phyloP scores from a whole-genome alignment of 1,140 invertebrate genomes.

The Pantala flavescens region DNA sequence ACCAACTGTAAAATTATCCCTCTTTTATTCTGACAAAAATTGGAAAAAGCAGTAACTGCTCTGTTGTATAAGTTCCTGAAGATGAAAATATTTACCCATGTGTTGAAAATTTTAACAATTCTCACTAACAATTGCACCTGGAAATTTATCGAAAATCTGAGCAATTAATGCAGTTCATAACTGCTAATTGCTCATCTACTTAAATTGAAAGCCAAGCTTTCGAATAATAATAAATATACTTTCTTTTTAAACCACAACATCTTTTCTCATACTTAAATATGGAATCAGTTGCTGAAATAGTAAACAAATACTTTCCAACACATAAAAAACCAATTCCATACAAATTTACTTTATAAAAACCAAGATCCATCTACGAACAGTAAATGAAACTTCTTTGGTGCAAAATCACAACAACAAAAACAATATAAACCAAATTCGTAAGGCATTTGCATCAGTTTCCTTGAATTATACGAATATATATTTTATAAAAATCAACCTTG shows the following conservation, averaged over 20 bases:
- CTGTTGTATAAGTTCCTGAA: conserved; percentile 1
- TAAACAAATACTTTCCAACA: conserved; percentile 10
- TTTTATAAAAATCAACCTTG: conserved; percentile 7
- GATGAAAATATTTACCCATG: conserved; percentile 10
- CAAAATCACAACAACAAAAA: conserved; percentile 10
- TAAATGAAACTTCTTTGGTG: conserved; percentile 10
- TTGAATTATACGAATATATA: conserved; percentile 9
- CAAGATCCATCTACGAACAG: conserved; percentile 4
- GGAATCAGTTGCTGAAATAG: conserved; percentile 5
- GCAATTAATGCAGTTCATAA: neutral
- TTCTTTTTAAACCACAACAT: conserved; percentile 10
- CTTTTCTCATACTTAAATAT: conserved; percentile 10
- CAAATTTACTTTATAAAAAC: conserved; percentile 11
- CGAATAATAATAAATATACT: conserved; percentile 9
- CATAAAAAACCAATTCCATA: conserved; percentile 10
- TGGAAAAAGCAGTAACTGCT: conserved; percentile 2
- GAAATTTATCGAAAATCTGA: conserved; percentile 8
- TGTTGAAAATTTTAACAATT: conserved; percentile 11
- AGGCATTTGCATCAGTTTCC: conserved; percentile 8
- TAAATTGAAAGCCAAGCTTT: conserved; percentile 7
- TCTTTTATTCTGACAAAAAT: conserved; percentile 5
- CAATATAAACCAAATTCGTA: conserved; percentile 10
- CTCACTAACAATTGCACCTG: conserved; percentile 8
- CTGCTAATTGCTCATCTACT: neutral
- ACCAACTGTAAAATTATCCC: conserved; percentile 9